These are phyloP conservation scores for Mustela erminea DNA, from an alignment of 2,797 vertebrate genomes.

Conservation along the genomic window DNA sequence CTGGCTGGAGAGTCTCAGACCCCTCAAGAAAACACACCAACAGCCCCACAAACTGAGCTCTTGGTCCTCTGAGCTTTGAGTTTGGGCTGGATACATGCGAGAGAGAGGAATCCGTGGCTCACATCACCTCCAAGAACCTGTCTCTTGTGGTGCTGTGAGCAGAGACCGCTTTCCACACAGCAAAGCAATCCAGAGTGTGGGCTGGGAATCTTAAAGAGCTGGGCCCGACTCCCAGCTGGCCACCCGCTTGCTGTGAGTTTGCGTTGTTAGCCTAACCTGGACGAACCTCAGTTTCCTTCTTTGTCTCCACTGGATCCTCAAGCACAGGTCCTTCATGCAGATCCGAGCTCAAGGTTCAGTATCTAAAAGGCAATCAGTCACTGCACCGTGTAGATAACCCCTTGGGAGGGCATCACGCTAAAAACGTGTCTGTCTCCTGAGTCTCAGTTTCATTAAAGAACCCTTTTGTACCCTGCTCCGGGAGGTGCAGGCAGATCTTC, in stretches of 20 bases:
- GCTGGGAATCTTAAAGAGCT: not conserved
- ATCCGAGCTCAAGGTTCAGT: not conserved
- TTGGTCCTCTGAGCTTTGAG: not conserved
- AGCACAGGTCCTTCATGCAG: not conserved
- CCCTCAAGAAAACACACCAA: not conserved
- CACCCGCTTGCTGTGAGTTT: not conserved
- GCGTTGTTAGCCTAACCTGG: not conserved
- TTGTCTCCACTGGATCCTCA: not conserved
- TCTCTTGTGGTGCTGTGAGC: accelerated
- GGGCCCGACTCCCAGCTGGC: not conserved
- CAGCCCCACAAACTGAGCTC: accelerated
- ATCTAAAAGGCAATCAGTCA: not conserved
- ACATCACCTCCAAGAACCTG: not conserved
- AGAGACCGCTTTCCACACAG: not conserved
- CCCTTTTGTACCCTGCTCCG: not conserved
- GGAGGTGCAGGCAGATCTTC: not conserved
- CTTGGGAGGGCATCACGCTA: not conserved
- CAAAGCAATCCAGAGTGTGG: not conserved
- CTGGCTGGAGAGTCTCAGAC: not conserved
- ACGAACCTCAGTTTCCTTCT: not conserved
- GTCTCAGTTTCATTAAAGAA: not conserved
- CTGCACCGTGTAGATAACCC: not conserved
- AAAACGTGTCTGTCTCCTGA: not conserved
- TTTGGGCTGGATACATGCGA: not conserved
- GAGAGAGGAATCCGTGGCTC: not conserved